Evolutionary conservation across 53 echinoderm and acorn worm genomes (phyloP), one percentile per base, ranked within the genome.

Genomic region (Apostichopus leukothele): DNA sequence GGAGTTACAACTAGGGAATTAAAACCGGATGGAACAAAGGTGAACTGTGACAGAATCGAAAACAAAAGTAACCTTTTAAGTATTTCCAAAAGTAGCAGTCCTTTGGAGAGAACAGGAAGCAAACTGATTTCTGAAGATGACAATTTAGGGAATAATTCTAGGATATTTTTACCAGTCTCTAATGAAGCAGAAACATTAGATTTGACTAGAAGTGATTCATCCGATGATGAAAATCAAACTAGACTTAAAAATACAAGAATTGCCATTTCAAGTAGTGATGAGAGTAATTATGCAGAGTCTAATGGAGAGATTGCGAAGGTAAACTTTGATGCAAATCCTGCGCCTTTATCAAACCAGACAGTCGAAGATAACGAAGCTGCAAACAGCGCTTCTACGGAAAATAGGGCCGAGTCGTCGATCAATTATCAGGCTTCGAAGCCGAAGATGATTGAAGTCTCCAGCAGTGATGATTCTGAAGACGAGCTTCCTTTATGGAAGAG

Each of bases 391-490:
- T 7, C 4, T 50, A 21, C 10, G 3, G 16, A 18, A 80, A 16
- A 8, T 18, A 19, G 7, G 53, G 20, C 5, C 13, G 6, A 5
- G n/a, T 71, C 18, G 14, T 16, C 18, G 6, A 71, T 71, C 6
- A 19, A 18, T 19, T 6, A 19, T n/a, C 71, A 71, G 18, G n/a
- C 13, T 80, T 63, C 84, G 4, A 84, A 39, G 50, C 18, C 5
- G 16, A 22, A 50, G 12, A 84, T 84, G 84, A 63, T 84, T 84
- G 84, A 84, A 9, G 11, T 84, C 26, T 84, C 66, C 3, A 84
- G 84, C 67, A 84, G 84, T 22, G 84, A 84, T 84, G 84, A 84
- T 50, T 84, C 84, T 23, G 84, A 84, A 6, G 84, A 84, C 63
- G 84, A 84, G 18, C 84, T 84, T 4, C 84, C 84, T 9, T 50